Evolutionary conservation across 2,888 invertebrate genomes (phyloP).

Genomic region (Chironomus riparius): DNA sequence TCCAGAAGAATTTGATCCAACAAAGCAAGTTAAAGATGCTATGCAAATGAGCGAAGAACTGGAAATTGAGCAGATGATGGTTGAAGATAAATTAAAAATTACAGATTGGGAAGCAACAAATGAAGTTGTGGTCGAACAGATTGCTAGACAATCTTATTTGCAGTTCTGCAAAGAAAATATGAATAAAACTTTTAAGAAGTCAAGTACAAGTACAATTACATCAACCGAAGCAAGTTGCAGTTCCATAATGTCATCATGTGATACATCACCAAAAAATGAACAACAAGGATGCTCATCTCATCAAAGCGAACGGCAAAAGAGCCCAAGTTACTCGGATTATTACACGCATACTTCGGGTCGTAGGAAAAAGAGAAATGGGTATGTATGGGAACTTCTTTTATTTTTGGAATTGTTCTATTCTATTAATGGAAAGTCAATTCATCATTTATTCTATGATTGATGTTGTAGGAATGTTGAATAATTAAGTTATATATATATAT

Average conservation of each 20-base stretch:
- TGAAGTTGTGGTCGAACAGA: constrained; percentile 81
- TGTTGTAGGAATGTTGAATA: too few species aligned
- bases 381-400: neutral
- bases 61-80: constrained; percentile 79
- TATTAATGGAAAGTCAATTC: too few species aligned
- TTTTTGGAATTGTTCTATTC: neutral
- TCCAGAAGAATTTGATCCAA: constrained; percentile 60
- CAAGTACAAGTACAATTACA: constrained; percentile 13
- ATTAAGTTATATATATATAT: too few species aligned
- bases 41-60: constrained; percentile 66
- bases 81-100: constrained; percentile 79
- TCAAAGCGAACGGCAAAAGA: neutral
- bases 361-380: neutral
- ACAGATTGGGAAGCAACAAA: constrained; percentile 90
- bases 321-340: constrained; percentile 1
- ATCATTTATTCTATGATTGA: too few species aligned
- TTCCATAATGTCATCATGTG: neutral
- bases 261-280: neutral
- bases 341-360: constrained; percentile 1
- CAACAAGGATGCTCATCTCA: constrained; percentile 10
- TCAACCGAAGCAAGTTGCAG: constrained; percentile 21
- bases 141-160: constrained; percentile 74
- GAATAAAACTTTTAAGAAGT: constrained; percentile 38
- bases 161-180: constrained; percentile 66
- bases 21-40: constrained; percentile 61